Evolutionary conservation across 1,140 invertebrate species (phyloP), one percentile per base, ranked within the genome.

Genomic region (Drosophila obscura): DNA sequence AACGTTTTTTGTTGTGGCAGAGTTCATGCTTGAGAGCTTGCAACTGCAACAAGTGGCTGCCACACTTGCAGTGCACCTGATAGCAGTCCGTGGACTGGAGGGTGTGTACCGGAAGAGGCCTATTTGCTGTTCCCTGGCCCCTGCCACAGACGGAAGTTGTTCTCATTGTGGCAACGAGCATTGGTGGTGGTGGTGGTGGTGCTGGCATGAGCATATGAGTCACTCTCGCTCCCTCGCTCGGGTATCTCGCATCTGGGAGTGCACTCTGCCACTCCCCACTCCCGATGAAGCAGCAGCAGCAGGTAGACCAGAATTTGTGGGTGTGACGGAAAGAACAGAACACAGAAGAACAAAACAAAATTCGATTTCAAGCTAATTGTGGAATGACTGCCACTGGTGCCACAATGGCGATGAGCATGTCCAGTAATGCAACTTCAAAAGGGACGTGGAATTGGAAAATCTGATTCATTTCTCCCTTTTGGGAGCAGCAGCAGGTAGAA

Each of bases 51-150:
- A 74, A 74, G 72, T 74, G 72, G 52, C 41, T 50, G 15, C 39
- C 16, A 59, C 35, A 39, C 35, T n/a, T 48, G 55, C 64, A 69
- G 11, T 48, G 55, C 64, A 69, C 64, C 64, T 68, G 35, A 39
- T 39, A 13, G 64, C 51, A 58, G 13, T 26, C 8, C 16, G 1
- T 39, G 35, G n/a, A n/a, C n/a, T 39, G 11, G 4, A 5, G 35
- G 35, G 35, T 39, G 35, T 39, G 43, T n/a, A 64, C 79, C 80
- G 80, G 80, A 83, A 83, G 80, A 72, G 75, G 62, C 80, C 79
- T 76, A 83, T 83, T 83, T 76, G 65, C 71, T 66, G 72, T 71
- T 35, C 35, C 5, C 35, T 39, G 35, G 11, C 11, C 35, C 9
- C 35, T 39, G 35, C 35, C 35, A 57, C 49, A 61, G 61, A 51